Evolutionary conservation across 2,113 vertebrate species (phyloP), one percentile per base, ranked within the genome.

Genomic region (Oryzias celebensis): DNA sequence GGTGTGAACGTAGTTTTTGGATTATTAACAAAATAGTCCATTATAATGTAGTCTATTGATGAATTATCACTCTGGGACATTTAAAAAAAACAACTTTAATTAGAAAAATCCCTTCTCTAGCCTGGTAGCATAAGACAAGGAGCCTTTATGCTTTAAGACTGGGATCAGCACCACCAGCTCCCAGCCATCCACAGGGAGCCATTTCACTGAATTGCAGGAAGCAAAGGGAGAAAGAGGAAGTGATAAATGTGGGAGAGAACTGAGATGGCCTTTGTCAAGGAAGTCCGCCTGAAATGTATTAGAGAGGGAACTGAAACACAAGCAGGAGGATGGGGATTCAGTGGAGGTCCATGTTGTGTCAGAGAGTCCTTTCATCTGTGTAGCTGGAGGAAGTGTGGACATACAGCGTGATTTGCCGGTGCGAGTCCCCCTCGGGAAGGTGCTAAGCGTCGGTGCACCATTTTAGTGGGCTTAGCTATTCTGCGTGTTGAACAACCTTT

Each of bases 401-500:
- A n/a, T 48, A 14, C 53, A 46, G 14, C 20, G 46, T 62, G 56
- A 59, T 14, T 15, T 4, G 47, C 65, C 46, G 2, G 13, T 22
- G n/a, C 43, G 46, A 36, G 45, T 49, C 46, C 57, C 74, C 80
- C 68, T 64, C 65, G 69, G 63, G 73, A 26, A 60, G 65, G 57
- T 51, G 55, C 56, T 59, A 54, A 77, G 75, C 73, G 73, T 81
- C 76, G 58, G 48, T 45, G 56, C 61, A 70, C 43, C 13, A 51
- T 82, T 83, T 74, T 65, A 77, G 61, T 22, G 41, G 74, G 65
- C 63, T 83, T 77, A 77, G 68, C 71, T 22, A 47, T 75, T 54
- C 75, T 57, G 82, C 62, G 73, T 84, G 81, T 85, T 82, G 75
- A 87, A 87, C 85, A 86, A 73, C 69, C 75, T 82, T 66, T 58